Percentiles rank a stretch among this genome's conserved stretches.
phyloP scores from a whole-genome alignment of 2,888 invertebrate genomes.

The Drosophila monieri region DNA sequence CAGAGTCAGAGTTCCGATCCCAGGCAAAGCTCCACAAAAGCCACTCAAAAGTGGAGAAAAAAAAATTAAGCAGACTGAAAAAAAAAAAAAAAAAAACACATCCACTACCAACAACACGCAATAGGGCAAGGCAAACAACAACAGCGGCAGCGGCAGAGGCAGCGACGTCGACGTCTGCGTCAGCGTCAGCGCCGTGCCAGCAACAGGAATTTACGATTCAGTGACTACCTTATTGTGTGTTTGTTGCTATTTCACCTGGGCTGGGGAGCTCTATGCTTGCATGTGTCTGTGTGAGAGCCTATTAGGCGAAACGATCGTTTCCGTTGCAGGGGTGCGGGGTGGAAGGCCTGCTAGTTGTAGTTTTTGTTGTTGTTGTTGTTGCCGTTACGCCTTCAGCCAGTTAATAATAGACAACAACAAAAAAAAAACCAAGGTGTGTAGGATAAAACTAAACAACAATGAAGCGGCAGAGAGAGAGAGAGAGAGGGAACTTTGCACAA shows the following conservation, averaged over 20 bases:
- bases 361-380: conserved; percentile 32
- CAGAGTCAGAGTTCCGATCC: conserved; percentile 50
- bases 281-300: conserved; percentile 52
- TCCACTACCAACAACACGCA: conserved; percentile 82
- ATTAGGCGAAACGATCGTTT: conserved; percentile 70
- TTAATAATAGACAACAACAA: conserved; percentile 58
- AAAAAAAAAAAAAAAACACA: conserved; percentile 46
- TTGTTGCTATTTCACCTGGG: conserved; percentile 71
- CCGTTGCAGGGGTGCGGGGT: conserved; percentile 65
- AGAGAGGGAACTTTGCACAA: conserved; percentile 34
- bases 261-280: conserved; percentile 57
- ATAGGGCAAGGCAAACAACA: conserved; percentile 84
- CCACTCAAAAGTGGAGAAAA: conserved; percentile 70
- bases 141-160: conserved; percentile 65
- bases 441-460: conserved; percentile 61
- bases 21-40: conserved; percentile 69
- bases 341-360: conserved; percentile 21
- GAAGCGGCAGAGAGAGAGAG: conserved; percentile 8
- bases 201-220: conserved; percentile 81
- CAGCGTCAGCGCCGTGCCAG: conserved; percentile 54
- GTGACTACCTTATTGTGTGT: conserved; percentile 72
- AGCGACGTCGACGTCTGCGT: conserved; percentile 34
- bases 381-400: conserved; percentile 56
- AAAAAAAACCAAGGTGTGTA: conserved; percentile 53
- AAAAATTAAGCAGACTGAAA: conserved; percentile 72